These are phyloP conservation scores for Menidia beryllina DNA, from an alignment of 2,113 vertebrate genomes.

Conservation along the genomic window DNA sequence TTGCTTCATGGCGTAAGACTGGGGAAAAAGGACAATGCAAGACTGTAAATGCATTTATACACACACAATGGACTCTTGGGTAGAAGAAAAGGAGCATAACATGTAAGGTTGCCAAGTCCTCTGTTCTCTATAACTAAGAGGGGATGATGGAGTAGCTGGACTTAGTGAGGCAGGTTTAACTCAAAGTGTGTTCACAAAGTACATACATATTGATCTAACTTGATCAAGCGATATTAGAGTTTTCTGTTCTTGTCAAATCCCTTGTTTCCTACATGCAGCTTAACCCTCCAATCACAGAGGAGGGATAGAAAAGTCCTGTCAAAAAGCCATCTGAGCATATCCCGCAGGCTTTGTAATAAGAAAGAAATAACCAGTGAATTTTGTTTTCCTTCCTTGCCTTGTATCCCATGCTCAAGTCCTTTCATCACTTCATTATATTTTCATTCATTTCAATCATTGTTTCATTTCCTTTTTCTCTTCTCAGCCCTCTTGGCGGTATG, in stretches of 20 bases:
- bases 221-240: conserved; percentile 19
- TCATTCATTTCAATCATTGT: conserved; percentile 67
- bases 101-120: background rate
- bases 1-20: conserved; percentile 73
- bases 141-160: conserved; percentile 27
- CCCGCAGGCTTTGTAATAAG: conserved; percentile 68
- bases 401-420: conserved; percentile 19
- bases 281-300: conserved; percentile 28
- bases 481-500: conserved; percentile 44
- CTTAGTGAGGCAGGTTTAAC: conserved; percentile 36
- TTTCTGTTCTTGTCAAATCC: background rate
- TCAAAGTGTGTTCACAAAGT: conserved; percentile 45
- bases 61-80: conserved; percentile 73
- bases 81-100: conserved; percentile 32
- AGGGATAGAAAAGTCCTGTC: conserved; percentile 47
- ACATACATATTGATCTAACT: conserved; percentile 58
- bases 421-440: conserved; percentile 57
- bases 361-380: conserved; percentile 50
- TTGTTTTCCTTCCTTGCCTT: conserved; percentile 28
- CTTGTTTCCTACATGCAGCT: background rate
- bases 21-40: conserved; percentile 73
- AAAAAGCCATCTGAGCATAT: conserved; percentile 28
- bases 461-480: conserved; percentile 64
- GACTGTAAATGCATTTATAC: conserved; percentile 73
- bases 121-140: conserved; percentile 48